phyloP scores from a whole-genome alignment of 2,888 invertebrate species.

The Chrysolina americana region DNA sequence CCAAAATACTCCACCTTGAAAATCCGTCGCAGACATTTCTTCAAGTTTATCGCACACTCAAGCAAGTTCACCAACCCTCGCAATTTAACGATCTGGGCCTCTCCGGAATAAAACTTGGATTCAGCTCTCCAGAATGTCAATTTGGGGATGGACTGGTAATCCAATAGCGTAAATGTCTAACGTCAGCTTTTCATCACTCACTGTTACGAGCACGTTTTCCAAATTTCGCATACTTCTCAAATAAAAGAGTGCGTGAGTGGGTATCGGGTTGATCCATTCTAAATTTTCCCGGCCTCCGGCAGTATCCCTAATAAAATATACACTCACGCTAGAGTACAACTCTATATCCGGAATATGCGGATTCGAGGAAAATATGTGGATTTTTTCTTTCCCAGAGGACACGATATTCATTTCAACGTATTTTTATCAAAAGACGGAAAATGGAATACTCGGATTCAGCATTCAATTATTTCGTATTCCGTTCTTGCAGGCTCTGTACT shows the following conservation, averaged over 20 bases:
- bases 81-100: conserved; percentile 28
- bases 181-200: conserved; percentile 40
- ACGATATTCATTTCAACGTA: neutral
- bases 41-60: neutral
- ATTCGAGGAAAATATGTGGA: conserved; percentile 5
- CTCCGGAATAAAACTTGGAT: conserved; percentile 33
- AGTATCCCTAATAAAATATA: conserved; percentile 15
- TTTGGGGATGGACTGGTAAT: conserved; percentile 42
- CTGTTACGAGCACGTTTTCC: conserved; percentile 31
- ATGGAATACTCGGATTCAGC: conserved; percentile 2
- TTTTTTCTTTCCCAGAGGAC: neutral
- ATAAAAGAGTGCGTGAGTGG: conserved; percentile 11
- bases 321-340: conserved; percentile 7
- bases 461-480: conserved; percentile 8
- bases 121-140: conserved; percentile 36
- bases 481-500: too few species aligned
- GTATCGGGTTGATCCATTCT: conserved; percentile 7
- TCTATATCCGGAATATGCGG: conserved; percentile 5
- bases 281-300: conserved; percentile 1
- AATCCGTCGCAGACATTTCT: neutral
- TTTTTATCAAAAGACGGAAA: neutral
- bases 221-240: conserved; percentile 36
- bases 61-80: conserved; percentile 19
- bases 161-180: conserved; percentile 40
- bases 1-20: neutral